A percentile compares a stretch with the other conserved stretches of the same genome.
phyloP scores from a whole-genome alignment of 2,797 vertebrate species.

The Parambassis ranga region DNA sequence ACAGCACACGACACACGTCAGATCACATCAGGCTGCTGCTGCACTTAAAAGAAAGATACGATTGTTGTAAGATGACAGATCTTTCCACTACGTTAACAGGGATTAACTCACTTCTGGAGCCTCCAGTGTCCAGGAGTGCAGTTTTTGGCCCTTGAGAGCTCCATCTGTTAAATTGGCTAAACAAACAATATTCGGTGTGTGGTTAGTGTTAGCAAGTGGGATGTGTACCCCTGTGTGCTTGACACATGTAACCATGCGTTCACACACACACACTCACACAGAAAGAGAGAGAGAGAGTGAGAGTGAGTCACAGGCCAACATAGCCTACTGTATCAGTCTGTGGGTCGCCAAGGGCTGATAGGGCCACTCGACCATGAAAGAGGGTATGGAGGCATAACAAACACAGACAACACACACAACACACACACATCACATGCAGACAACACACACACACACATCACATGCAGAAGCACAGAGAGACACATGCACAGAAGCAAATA shows the following conservation, averaged over 20 bases:
- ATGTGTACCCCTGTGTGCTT: slow-evolving; percentile 17
- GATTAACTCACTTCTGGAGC: no score
- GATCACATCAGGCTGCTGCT: slow-evolving; percentile 9
- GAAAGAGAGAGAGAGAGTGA: slow-evolving; percentile 10
- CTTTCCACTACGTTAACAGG: no score
- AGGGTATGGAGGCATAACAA: slow-evolving; percentile 45
- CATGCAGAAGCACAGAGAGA: slow-evolving; percentile 2
- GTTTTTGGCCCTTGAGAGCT: no score
- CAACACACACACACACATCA: slow-evolving; percentile 9
- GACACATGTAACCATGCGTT: not conserved
- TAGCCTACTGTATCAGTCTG: slow-evolving; percentile 62
- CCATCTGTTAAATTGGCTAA: not conserved
- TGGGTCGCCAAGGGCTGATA: slow-evolving; percentile 50
- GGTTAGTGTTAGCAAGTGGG: slow-evolving; percentile 29
- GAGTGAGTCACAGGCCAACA: slow-evolving; percentile 48
- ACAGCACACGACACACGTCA: slow-evolving; percentile 12
- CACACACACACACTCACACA: not conserved
- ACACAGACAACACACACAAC: slow-evolving; percentile 21
- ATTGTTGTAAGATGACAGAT: not conserved
- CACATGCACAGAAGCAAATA: no score
- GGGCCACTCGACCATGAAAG: slow-evolving; percentile 53
- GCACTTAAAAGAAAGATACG: not conserved
- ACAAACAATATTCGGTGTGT: not conserved
- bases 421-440: slow-evolving; percentile 25
- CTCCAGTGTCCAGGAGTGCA: no score